Conservation (phyloP, 2,888 invertebrate genomes). For the Tetranychus truncatus region DNA sequence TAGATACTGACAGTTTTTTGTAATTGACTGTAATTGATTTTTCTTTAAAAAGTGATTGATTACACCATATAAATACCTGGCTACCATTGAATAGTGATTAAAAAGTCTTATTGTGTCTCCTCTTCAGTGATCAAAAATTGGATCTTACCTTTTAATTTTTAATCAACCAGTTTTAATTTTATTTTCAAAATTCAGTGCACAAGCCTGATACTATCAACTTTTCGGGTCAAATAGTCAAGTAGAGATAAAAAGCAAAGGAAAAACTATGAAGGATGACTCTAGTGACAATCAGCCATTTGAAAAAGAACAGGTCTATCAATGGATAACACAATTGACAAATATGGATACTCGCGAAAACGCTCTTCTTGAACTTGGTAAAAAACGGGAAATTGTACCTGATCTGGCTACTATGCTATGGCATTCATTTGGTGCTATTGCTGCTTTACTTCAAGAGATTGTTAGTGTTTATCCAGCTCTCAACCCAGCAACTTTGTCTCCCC, state of each 20-base stretch:
- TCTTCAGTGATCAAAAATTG: too few relatives aligned
- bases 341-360: constrained; percentile 90
- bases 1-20: too few relatives aligned
- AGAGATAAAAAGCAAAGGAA: background rate
- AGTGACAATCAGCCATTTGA: constrained; percentile 40
- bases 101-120: too few relatives aligned
- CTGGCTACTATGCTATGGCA: constrained; percentile 98
- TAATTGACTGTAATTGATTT: too few relatives aligned
- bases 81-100: too few relatives aligned
- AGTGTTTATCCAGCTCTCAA: constrained; percentile 96
- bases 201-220: too few relatives aligned
- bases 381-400: constrained; percentile 75
- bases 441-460: constrained; percentile 81
- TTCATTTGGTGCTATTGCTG: constrained; percentile 89
- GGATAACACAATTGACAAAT: constrained; percentile 78
- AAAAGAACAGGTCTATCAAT: constrained; percentile 71
- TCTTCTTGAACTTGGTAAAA: constrained; percentile 73
- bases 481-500: constrained; percentile 73
- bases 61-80: too few relatives aligned
- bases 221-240: background rate
- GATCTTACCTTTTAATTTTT: too few relatives aligned
- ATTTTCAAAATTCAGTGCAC: too few relatives aligned
- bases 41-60: too few relatives aligned
- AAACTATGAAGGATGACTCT: background rate
- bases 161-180: too few relatives aligned